A percentile compares a stretch with the other conserved stretches of the same genome.
Conservation (phyloP, 2,113 vertebrate genomes). For the Candoia aspera region DNA sequence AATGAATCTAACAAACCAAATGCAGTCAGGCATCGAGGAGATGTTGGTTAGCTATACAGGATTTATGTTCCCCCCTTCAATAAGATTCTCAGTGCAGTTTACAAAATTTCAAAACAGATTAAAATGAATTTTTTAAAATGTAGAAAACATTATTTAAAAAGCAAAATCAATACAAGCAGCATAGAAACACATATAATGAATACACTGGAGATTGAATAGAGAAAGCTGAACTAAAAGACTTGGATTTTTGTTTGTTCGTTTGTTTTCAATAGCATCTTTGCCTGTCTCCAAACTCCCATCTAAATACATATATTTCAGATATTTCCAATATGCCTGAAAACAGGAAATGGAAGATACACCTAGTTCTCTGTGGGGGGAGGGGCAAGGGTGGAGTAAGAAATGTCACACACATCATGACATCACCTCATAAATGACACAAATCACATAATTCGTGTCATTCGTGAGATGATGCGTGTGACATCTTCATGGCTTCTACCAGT, state of each 20-base stretch:
- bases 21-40: not conserved
- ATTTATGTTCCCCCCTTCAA: not conserved
- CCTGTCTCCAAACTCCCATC: not conserved
- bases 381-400: no score
- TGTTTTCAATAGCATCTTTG: not conserved
- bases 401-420: no score
- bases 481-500: no score
- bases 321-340: not conserved
- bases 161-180: not conserved
- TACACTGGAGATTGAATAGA: not conserved
- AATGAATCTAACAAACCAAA: not conserved
- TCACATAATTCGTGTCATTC: no score
- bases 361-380: no score
- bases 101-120: not conserved
- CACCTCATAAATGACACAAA: no score
- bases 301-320: not conserved
- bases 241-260: not conserved
- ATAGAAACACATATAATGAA: not conserved
- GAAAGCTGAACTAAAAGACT: not conserved
- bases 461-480: no score
- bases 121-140: not conserved
- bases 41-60: not conserved
- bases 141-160: not conserved
- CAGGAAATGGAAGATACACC: not conserved
- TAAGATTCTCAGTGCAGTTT: not conserved